Conservation (phyloP, 2,113 vertebrate species). For the Tragelaphus scriptus region DNA sequence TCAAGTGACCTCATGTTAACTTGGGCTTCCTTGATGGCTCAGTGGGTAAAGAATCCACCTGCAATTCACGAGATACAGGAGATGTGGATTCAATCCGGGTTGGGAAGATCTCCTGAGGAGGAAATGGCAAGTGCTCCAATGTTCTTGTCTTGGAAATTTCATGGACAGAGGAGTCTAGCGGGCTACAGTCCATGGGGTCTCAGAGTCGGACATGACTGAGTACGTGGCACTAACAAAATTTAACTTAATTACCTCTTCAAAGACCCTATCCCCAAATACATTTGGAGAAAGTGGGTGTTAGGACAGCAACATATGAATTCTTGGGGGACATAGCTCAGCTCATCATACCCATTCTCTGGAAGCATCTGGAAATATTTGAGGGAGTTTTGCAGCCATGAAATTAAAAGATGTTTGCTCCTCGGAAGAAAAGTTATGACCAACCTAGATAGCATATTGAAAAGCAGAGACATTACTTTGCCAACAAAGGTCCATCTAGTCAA, state of each 20-base stretch:
- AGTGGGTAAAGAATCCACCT: fast-evolving
- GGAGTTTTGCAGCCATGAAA: background rate
- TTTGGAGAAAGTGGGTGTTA: background rate
- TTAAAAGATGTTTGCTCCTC: too few relatives aligned
- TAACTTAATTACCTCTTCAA: background rate
- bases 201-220: background rate
- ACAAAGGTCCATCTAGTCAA: too few relatives aligned
- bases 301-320: background rate
- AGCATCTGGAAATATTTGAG: background rate
- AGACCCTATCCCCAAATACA: background rate
- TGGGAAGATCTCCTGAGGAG: background rate
- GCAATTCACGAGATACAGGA: background rate
- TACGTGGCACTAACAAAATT: background rate
- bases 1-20: background rate
- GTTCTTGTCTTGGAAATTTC: background rate
- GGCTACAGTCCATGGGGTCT: background rate
- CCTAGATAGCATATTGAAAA: too few relatives aligned
- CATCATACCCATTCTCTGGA: background rate
- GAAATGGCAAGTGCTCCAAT: background rate
- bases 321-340: background rate
- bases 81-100: background rate
- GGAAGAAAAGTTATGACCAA: too few relatives aligned
- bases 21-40: background rate
- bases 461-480: too few relatives aligned
- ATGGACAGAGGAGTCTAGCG: background rate